Evolutionary conservation across 2,888 invertebrate genomes (phyloP), one percentile per base, ranked within the genome.

Genomic region (Chesias legatella): DNA sequence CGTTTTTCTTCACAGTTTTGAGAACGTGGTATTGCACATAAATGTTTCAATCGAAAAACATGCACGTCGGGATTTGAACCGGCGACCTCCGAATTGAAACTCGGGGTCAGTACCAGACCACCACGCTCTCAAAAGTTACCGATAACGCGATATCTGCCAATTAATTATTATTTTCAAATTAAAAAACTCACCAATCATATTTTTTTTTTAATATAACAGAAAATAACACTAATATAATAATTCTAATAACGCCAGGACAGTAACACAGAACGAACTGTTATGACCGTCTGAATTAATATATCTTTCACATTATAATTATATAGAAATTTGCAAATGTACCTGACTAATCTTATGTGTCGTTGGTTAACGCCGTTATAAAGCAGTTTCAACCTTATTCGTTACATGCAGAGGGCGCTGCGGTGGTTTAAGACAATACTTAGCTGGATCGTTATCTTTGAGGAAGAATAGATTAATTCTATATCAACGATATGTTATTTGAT

Each of bases 261-360:
- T 39, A 24, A n/a, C 25, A 45, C 44, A 45, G 44, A 1, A 36
- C 40, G 6, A 29, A 33, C 44, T 45, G 44, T 33, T n/a, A 13
- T 9, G 7, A 45, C 44, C 34, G 40, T 40, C 44, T 45, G 36
- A 20, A 3, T 6, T 1, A 7, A 29, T 17, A 2, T 17, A 3
- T 17, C 2, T 17, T 17, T 17, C 13, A 17, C 13, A 5, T n/a
- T 17, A 17, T 17, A 17, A 17, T 17, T 17, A 17, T 17, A 17
- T 17, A 17, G 13, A 17, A 17, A 17, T 17, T 17, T 17, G 13
- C 13, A 17, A 17, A 17, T 17, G 5, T 17, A 17, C 13, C 2
- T 17, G 5, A 17, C 2, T 3, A 2, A 17, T 17, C 13, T 17
- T 17, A 17, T 3, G 13, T 17, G 13, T 5, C 3, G 3, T 17